Percentiles rank a stretch among this genome's conserved stretches.
These are phyloP conservation scores for Cerceris ruficornis DNA, from an alignment of 2,888 invertebrate species.

Conservation along the genomic window DNA sequence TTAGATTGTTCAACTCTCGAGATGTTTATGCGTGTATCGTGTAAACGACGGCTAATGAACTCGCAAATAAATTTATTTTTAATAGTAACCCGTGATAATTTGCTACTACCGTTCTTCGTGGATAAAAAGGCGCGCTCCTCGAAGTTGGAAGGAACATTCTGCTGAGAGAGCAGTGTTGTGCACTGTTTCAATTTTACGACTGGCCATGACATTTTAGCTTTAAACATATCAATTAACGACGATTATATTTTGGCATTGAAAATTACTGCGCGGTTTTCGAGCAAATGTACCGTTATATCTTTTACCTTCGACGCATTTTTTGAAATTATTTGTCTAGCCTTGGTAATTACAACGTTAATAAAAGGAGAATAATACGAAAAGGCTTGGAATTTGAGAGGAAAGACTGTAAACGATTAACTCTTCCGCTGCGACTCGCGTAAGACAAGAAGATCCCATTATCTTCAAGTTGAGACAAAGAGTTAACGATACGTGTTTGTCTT, in stretches of 20 bases:
- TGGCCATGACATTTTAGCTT: constrained; percentile 41
- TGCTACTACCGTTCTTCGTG: constrained; percentile 35
- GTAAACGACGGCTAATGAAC: too few relatives aligned
- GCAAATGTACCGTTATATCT: neutral
- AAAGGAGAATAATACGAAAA: neutral
- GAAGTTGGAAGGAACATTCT: constrained; percentile 8
- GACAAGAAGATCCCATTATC: too few relatives aligned
- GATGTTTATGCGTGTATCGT: too few relatives aligned
- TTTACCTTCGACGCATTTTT: neutral
- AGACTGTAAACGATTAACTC: neutral
- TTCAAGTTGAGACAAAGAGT: too few relatives aligned
- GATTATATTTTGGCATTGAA: constrained; percentile 25
- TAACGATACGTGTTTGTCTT: too few relatives aligned
- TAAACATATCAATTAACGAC: constrained; percentile 46
- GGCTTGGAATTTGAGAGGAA: neutral
- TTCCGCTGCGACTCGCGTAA: neutral
- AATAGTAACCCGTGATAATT: constrained; percentile 27
- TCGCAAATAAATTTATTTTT: too few relatives aligned
- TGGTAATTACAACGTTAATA: neutral
- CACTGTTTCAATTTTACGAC: constrained; percentile 36
- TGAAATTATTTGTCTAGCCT: neutral
- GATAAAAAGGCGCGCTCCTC: constrained; percentile 1
- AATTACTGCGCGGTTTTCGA: neutral
- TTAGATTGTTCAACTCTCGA: too few relatives aligned
- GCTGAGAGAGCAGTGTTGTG: constrained; percentile 49